Percentiles rank a stretch among this genome's conserved stretches.
These are phyloP conservation scores for Pipistrellus nathusii DNA, from an alignment of 2,797 vertebrate species.

Conservation along the genomic window DNA sequence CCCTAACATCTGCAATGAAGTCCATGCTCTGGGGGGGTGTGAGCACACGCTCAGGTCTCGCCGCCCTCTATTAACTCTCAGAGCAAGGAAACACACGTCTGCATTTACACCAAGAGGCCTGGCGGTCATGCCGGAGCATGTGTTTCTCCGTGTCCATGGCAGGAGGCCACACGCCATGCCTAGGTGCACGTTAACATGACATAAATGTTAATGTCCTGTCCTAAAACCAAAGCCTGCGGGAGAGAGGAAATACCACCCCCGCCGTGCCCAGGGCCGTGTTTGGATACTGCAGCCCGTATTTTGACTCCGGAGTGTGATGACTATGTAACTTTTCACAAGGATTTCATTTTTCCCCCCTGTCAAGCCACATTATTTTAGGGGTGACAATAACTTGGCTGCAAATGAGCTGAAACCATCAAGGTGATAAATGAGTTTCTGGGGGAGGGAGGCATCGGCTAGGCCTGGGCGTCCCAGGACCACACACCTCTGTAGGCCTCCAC, in stretches of 20 bases:
- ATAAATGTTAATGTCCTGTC: slow-evolving; percentile 82
- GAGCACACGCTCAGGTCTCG: slow-evolving; percentile 82
- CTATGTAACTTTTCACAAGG: slow-evolving; percentile 87
- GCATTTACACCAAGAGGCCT: slow-evolving; percentile 73
- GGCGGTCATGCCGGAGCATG: slow-evolving; percentile 71
- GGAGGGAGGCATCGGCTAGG: slow-evolving; percentile 81
- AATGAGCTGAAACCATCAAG: slow-evolving; percentile 93
- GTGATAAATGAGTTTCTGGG: slow-evolving; percentile 93
- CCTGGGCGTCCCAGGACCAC: slow-evolving; percentile 90
- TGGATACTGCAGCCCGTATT: slow-evolving; percentile 86
- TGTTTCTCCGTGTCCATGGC: slow-evolving; percentile 76
- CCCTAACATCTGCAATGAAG: slow-evolving; percentile 81
- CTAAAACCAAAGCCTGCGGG: slow-evolving; percentile 65
- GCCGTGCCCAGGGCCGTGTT: slow-evolving; percentile 73
- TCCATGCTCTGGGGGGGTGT: slow-evolving; percentile 70
- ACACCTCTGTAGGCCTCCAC: slow-evolving; percentile 89
- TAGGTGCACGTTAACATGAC: slow-evolving; percentile 78
- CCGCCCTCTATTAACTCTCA: slow-evolving; percentile 83
- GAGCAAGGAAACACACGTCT: slow-evolving; percentile 80
- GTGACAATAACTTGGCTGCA: slow-evolving; percentile 91
- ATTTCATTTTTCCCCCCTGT: slow-evolving; percentile 87
- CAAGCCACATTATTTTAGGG: slow-evolving; percentile 89
- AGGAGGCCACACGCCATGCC: slow-evolving; percentile 72
- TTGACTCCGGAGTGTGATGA: slow-evolving; percentile 87
- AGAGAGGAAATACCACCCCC: slow-evolving; percentile 83